Percentiles rank a stretch among this genome's conserved stretches.
Evolutionary conservation across 2,113 vertebrate species (phyloP).

Genomic region (Nestor notabilis): DNA sequence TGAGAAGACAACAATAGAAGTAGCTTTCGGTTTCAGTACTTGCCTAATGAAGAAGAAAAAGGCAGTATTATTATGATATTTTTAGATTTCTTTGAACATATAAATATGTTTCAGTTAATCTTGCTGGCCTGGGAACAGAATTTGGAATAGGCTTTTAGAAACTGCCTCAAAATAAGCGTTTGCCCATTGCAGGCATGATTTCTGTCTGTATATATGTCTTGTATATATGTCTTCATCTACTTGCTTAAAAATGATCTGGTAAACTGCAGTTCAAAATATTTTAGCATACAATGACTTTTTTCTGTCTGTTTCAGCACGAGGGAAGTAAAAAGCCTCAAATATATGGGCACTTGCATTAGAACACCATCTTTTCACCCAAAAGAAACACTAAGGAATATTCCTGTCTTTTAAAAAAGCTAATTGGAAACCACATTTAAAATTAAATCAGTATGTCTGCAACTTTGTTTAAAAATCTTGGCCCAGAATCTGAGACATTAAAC

Average conservation of each 20-base stretch:
- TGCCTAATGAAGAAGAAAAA: neutral
- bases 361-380: neutral
- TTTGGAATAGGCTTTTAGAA: neutral
- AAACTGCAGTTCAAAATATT: neutral
- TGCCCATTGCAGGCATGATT: neutral
- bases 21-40: neutral
- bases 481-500: neutral
- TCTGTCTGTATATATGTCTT: neutral
- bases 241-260: neutral
- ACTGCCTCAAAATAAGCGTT: neutral
- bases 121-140: neutral
- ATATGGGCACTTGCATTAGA: neutral
- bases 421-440: neutral
- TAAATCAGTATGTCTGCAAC: neutral
- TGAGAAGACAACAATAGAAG: neutral
- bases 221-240: neutral
- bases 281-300: neutral
- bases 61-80: neutral
- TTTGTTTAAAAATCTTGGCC: neutral
- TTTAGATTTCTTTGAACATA: neutral
- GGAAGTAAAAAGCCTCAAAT: neutral
- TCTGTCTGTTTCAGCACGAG: neutral
- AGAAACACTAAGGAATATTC: neutral
- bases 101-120: neutral
- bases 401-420: neutral